Evolutionary conservation across 1,140 invertebrate genomes (phyloP).

Genomic region (fruit fly (Drosophila melanogaster)): Release_6_plus_ISO1_MT NT_033777.3:17821501-17822000

Average conservation of each 20-base stretch:
- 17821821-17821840: no score
- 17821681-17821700: slow-evolving; percentile 53
- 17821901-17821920: background rate
- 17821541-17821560: slow-evolving; percentile 6
- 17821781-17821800: background rate
- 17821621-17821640: slow-evolving; percentile 78
- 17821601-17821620: slow-evolving; percentile 27
- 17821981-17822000: background rate
- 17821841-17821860: no score
- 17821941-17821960: background rate
- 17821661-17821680: slow-evolving; percentile 77
- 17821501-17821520: slow-evolving; percentile 82
- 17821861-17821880: background rate
- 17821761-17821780: background rate
- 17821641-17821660: slow-evolving; percentile 83
- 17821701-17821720: slow-evolving; percentile 24
- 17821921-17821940: background rate
- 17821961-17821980: background rate
- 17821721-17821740: slow-evolving; percentile 14
- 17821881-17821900: slow-evolving; percentile 23
- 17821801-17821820: background rate
- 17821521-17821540: slow-evolving; percentile 60
- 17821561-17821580: slow-evolving; percentile 22
- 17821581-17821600: slow-evolving; percentile 34
- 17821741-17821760: background rate